phyloP scores from a whole-genome alignment of 2,113 vertebrate species.

The Amia ocellicauda region DNA sequence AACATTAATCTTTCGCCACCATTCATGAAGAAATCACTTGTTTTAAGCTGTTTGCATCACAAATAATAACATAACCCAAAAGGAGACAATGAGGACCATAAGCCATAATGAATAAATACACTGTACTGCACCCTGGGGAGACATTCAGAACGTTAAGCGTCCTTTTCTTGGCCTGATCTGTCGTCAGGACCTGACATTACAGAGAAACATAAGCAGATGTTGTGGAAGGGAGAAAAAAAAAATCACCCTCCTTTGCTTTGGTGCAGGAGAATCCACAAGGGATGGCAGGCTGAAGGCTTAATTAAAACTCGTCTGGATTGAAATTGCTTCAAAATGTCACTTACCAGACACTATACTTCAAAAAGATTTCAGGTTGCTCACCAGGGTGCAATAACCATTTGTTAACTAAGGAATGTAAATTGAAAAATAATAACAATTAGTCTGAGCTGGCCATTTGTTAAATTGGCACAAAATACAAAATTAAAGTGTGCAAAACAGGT shows the following conservation, averaged over 20 bases:
- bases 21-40: too few relatives aligned
- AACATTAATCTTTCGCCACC: too few relatives aligned
- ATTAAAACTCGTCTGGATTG: constrained; percentile 68
- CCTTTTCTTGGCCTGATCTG: neutral
- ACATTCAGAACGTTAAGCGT: neutral
- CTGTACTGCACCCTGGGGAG: neutral
- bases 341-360: constrained; percentile 24
- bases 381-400: neutral
- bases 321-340: constrained; percentile 46
- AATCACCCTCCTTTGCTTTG: constrained; percentile 40
- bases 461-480: constrained; percentile 29
- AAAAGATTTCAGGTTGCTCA: neutral
- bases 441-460: constrained; percentile 27
- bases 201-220: constrained; percentile 22
- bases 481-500: constrained; percentile 22
- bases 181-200: neutral
- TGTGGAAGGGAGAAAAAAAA: constrained; percentile 16
- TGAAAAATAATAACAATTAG: constrained; percentile 45
- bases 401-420: constrained; percentile 35
- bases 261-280: constrained; percentile 53
- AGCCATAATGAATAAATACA: neutral
- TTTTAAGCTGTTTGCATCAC: neutral
- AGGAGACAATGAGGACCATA: neutral
- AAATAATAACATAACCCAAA: neutral
- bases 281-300: constrained; percentile 50